These are phyloP conservation scores for Sebastes trivittatus DNA, from an alignment of 2,797 vertebrate species.

Conservation along the genomic window DNA sequence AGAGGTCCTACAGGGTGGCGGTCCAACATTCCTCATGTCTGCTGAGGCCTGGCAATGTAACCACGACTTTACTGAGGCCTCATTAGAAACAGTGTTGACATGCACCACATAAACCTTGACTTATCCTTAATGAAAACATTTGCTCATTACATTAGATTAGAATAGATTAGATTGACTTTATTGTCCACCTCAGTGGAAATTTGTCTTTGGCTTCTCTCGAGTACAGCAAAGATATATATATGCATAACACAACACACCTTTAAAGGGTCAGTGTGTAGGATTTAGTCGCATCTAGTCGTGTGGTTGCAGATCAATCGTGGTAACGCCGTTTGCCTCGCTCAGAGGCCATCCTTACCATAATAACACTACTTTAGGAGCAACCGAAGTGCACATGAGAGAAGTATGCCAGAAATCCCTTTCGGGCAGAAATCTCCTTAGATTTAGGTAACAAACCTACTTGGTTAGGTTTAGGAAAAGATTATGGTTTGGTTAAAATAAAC, in stretches of 20 bases:
- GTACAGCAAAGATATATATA: neutral
- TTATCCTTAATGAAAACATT: slow-evolving; percentile 25
- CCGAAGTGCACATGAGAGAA: too few relatives aligned
- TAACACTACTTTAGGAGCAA: too few relatives aligned
- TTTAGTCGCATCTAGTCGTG: too few relatives aligned
- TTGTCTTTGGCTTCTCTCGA: neutral
- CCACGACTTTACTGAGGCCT: neutral
- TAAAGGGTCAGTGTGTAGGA: too few relatives aligned
- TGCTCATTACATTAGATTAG: slow-evolving; percentile 7
- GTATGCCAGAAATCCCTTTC: too few relatives aligned
- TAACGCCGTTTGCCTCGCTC: too few relatives aligned
- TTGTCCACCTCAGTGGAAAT: neutral
- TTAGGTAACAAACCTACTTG: too few relatives aligned
- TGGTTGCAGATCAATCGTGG: too few relatives aligned
- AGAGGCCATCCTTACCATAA: too few relatives aligned
- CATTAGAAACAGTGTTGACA: slow-evolving; percentile 12
- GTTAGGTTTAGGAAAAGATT: too few relatives aligned
- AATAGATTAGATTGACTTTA: neutral
- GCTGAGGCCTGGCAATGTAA: neutral
- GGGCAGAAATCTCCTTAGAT: too few relatives aligned
- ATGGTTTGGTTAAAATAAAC: too few relatives aligned
- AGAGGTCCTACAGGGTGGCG: neutral
- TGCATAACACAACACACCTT: neutral
- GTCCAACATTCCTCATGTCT: neutral
- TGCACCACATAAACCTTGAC: neutral